Evolutionary conservation across 2,797 vertebrate species (phyloP).

Genomic region (Calcarius lapponicus): DNA sequence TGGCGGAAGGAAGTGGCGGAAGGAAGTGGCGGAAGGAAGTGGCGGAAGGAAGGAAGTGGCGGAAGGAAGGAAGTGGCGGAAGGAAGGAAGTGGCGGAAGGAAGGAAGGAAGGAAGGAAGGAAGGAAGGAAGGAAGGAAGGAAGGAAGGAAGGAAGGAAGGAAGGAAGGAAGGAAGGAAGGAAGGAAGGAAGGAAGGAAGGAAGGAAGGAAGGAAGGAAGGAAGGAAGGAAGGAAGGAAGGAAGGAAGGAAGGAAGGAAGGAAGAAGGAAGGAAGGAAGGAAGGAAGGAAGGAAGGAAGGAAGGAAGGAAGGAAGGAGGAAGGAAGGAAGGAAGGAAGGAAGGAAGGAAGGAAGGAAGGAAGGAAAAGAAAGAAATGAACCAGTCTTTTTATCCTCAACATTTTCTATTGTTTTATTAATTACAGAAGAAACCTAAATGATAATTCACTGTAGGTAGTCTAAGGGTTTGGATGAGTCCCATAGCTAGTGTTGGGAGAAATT

Average conservation of each 20-base stretch:
- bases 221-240: background rate
- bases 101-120: too few relatives aligned
- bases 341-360: background rate
- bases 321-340: background rate
- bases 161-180: background rate
- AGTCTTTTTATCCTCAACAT: background rate
- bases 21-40: too few relatives aligned
- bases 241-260: too few relatives aligned
- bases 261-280: background rate
- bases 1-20: too few relatives aligned
- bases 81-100: too few relatives aligned
- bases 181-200: too few relatives aligned
- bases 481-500: background rate
- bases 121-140: background rate
- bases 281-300: background rate
- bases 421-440: background rate
- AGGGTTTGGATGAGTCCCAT: background rate
- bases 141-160: too few relatives aligned
- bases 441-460: background rate
- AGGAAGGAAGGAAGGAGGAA: too few relatives aligned
- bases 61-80: background rate
- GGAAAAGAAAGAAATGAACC: background rate
- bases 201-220: too few relatives aligned
- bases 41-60: background rate
- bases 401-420: background rate